phyloP scores from a whole-genome alignment of 2,797 vertebrate species.

The Buphagus erythrorhynchus region DNA sequence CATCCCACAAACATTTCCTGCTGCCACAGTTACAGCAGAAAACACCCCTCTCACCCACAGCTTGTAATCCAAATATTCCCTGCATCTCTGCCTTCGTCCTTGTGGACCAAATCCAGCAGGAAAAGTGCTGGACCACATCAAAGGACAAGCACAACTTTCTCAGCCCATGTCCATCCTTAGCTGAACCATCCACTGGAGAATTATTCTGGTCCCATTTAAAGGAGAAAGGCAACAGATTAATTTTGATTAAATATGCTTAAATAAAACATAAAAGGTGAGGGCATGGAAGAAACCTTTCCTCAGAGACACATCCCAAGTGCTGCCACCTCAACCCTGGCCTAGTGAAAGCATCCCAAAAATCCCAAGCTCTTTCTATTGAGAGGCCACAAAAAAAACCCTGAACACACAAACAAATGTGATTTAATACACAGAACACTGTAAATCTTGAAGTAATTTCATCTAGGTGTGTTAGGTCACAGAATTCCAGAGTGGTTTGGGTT shows the following conservation, averaged over 20 bases:
- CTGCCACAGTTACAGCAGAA: neutral
- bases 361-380: neutral
- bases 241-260: neutral
- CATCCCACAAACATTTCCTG: neutral
- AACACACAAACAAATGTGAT: neutral
- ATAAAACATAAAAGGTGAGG: neutral
- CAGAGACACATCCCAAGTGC: neutral
- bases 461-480: neutral
- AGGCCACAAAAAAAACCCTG: neutral
- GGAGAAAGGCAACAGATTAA: neutral
- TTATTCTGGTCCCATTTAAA: neutral
- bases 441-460: neutral
- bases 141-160: neutral
- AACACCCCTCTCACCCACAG: neutral
- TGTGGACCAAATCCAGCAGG: neutral
- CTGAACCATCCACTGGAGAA: neutral
- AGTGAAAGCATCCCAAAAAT: neutral
- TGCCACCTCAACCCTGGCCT: neutral
- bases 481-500: neutral
- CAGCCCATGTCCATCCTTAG: neutral
- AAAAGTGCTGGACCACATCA: neutral
- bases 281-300: neutral
- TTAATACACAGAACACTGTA: neutral
- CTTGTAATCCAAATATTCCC: neutral
- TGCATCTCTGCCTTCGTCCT: neutral